These are phyloP conservation scores for Astreopora myriophthalma DNA, from an alignment of 64 coral and sea anemone species.

Conservation along the genomic window DNA sequence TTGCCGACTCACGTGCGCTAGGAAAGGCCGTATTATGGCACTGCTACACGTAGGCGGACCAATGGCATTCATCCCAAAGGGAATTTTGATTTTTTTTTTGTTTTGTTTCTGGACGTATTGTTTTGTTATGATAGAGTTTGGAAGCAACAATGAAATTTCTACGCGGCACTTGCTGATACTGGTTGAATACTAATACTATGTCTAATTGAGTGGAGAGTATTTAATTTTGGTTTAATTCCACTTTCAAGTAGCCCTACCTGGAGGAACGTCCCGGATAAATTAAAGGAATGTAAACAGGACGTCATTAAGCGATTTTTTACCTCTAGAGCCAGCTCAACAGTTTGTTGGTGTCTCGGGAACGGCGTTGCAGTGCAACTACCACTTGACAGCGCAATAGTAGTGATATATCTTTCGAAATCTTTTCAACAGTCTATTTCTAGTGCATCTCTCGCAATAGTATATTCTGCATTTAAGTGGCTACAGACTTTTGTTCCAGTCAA, in stretches of 20 bases:
- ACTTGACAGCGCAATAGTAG: not conserved
- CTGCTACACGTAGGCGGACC: no score
- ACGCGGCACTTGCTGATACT: no score
- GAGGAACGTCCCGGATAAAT: not conserved
- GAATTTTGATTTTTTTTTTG: no score
- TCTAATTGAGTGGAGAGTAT: no score
- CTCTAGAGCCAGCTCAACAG: not conserved
- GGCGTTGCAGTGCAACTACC: not conserved
- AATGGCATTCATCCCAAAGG: no score
- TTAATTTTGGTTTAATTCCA: not conserved
- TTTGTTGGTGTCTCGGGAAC: not conserved
- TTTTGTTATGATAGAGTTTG: no score
- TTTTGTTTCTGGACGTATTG: no score
- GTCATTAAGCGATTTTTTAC: not conserved
- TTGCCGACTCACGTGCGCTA: no score
- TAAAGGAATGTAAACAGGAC: not conserved
- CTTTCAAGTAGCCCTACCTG: not conserved
- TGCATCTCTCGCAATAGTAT: not conserved
- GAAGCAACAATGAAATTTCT: no score
- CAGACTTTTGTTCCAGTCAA: not conserved
- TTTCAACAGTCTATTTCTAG: not conserved
- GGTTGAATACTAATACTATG: no score
- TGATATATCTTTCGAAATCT: not conserved
- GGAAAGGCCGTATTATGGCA: no score
- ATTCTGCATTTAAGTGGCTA: slow-evolving; percentile 7